Conservation (phyloP, 2,888 invertebrate genomes). For the Neelides folsomi region DNA sequence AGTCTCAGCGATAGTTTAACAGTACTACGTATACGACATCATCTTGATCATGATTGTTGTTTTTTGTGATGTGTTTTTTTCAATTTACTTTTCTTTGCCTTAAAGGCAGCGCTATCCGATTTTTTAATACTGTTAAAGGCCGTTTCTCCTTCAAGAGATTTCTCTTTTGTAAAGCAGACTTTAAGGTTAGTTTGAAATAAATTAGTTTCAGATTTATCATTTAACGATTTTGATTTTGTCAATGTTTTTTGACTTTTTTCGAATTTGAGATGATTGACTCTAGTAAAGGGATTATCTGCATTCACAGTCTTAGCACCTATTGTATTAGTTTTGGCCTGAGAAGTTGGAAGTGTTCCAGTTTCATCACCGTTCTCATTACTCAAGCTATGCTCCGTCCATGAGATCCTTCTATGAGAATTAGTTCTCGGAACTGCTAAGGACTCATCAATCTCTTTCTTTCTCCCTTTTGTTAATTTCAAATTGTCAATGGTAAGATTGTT, state of each 20-base stretch:
- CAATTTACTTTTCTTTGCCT: too few relatives aligned
- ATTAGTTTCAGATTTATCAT: conserved; percentile 1
- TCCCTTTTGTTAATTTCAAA: neutral
- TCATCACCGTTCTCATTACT: too few relatives aligned
- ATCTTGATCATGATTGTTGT: too few relatives aligned
- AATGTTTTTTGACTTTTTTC: neutral
- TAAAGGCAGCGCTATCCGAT: too few relatives aligned
- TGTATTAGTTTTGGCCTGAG: neutral
- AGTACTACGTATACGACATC: too few relatives aligned
- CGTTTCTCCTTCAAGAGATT: neutral
- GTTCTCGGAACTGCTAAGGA: neutral
- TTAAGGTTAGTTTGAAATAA: neutral
- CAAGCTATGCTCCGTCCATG: neutral
- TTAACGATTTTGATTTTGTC: conserved; percentile 5
- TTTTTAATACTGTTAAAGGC: neutral
- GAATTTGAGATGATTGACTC: too few relatives aligned
- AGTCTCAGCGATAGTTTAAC: too few relatives aligned
- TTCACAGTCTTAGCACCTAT: too few relatives aligned
- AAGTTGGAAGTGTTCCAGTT: neutral
- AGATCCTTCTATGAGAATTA: conserved; percentile 2
- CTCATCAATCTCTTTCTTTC: neutral
- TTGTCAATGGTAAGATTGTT: too few relatives aligned
- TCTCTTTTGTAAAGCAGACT: neutral
- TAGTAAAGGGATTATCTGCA: too few relatives aligned
- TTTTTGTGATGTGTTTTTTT: too few relatives aligned